These are phyloP conservation scores for Epirrhoe tristata DNA, from an alignment of 2,888 invertebrate species.

Conservation along the genomic window DNA sequence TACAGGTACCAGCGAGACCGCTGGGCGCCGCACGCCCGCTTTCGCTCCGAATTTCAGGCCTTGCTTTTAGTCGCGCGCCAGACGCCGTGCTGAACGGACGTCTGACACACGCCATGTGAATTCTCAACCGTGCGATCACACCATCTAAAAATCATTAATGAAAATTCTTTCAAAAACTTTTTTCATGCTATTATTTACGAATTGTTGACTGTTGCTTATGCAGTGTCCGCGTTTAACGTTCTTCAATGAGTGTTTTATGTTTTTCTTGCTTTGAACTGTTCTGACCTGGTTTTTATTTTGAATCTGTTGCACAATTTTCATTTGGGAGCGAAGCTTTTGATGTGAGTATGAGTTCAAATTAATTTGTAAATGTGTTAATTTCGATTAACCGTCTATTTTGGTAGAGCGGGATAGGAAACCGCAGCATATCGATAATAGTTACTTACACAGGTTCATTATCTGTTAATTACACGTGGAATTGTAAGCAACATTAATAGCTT, in stretches of 20 bases:
- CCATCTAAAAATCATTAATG: slow-evolving; percentile 65
- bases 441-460: neutral
- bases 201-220: slow-evolving; percentile 52
- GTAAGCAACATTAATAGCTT: too few species aligned
- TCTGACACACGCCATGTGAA: slow-evolving; percentile 40
- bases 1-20: slow-evolving; percentile 69
- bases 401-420: slow-evolving; percentile 3
- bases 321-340: slow-evolving; percentile 44
- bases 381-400: slow-evolving; percentile 20
- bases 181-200: slow-evolving; percentile 54
- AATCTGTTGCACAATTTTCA: slow-evolving; percentile 70
- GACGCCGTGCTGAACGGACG: slow-evolving; percentile 59
- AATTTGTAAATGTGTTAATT: slow-evolving; percentile 33
- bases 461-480: neutral
- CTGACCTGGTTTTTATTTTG: slow-evolving; percentile 77
- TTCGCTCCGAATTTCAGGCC: slow-evolving; percentile 38
- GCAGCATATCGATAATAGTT: neutral
- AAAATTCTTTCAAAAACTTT: slow-evolving; percentile 55
- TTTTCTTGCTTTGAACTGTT: slow-evolving; percentile 47
- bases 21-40: slow-evolving; percentile 63
- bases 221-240: slow-evolving; percentile 44
- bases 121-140: slow-evolving; percentile 54
- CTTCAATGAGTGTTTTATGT: slow-evolving; percentile 48
- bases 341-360: slow-evolving; percentile 51
- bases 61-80: slow-evolving; percentile 67